Base-by-base conservation (phyloP, 2,113 vertebrate species). In the Vulpes lagopus region DNA sequence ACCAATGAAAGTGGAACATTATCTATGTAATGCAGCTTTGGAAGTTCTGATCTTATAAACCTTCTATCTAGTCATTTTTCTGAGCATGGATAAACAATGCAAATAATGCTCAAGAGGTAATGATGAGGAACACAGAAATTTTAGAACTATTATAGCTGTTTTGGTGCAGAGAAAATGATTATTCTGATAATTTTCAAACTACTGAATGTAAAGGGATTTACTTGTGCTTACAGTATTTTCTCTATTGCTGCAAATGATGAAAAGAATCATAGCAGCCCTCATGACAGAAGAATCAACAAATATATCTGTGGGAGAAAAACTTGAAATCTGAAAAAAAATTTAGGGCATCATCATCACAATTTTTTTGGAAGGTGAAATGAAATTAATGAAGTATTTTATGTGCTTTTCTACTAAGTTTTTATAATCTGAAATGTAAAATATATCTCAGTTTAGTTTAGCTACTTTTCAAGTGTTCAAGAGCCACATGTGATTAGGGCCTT, bases 181-280 rank as follows among this genome's bases (percentile, higher is more conserved):
- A 55, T 78, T 30, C 19, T 90, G 3, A 4, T 92, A 95, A 86
- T 74, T 95, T 95, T 73, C 35, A 78, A 71, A 84, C 30, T 78
- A 12, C 19, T 94, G 12, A 81, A 88, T 76, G 51, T 3, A 92
- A 62, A 93, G 14, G 10, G 2, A 92, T 19, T 27, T 82, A 65
- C 1, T 17, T 71, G 30, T 86, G 76, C 1, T 35, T 83, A 69
- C 91, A 73, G 22, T 55, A 80, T 55, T 91, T 88, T 69, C 90
- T 38, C 12, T 80, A 69, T 15, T 62, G 12, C 25, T 81, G 7
- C 3, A 91, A 92, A 82, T 76, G 85, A 76, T 11, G 19, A 62
- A 78, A 87, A 83, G 1, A 57, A 4, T 64, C 71, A 38, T 35
- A 78, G 4, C 1, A 71, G 23, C 20, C 62, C 25, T 38, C 6